Percentiles rank a stretch among this genome's conserved stretches.
Evolutionary conservation across 2,113 vertebrate genomes (phyloP).

Genomic region (Chionomys nivalis): DNA sequence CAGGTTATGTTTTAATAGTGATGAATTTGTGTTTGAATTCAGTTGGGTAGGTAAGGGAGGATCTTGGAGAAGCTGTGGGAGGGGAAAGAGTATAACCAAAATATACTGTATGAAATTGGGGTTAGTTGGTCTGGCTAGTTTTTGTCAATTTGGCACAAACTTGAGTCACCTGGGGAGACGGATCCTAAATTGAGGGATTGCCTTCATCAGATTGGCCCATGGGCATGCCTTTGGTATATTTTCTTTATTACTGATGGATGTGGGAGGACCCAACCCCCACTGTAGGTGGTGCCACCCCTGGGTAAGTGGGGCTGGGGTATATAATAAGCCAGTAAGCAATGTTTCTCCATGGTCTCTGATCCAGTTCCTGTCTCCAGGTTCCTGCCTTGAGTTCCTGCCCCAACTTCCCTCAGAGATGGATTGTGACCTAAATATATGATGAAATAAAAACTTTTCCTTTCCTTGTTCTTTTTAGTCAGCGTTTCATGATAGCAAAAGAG

Average conservation of each 20-base stretch:
- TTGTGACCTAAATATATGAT: background rate
- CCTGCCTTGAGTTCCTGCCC: background rate
- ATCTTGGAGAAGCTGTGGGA: background rate
- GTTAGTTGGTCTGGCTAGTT: background rate
- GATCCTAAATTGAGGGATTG: background rate
- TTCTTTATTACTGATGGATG: background rate
- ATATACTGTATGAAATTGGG: background rate
- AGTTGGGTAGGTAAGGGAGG: background rate
- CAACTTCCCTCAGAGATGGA: background rate
- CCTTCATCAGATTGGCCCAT: background rate
- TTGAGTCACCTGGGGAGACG: background rate
- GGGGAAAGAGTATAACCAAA: background rate
- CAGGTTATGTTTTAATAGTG: background rate
- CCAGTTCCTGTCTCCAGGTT: background rate
- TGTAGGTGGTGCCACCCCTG: background rate
- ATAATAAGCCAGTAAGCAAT: background rate
- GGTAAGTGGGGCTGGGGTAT: background rate
- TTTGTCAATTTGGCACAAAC: background rate
- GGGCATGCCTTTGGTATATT: background rate
- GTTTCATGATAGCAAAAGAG: background rate
- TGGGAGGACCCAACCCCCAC: background rate
- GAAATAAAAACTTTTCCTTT: background rate
- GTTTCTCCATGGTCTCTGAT: background rate
- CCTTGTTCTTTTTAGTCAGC: background rate
- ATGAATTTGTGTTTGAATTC: background rate